phyloP scores from a whole-genome alignment of 2,888 invertebrate genomes.

The Meliscaeva auricollis region DNA sequence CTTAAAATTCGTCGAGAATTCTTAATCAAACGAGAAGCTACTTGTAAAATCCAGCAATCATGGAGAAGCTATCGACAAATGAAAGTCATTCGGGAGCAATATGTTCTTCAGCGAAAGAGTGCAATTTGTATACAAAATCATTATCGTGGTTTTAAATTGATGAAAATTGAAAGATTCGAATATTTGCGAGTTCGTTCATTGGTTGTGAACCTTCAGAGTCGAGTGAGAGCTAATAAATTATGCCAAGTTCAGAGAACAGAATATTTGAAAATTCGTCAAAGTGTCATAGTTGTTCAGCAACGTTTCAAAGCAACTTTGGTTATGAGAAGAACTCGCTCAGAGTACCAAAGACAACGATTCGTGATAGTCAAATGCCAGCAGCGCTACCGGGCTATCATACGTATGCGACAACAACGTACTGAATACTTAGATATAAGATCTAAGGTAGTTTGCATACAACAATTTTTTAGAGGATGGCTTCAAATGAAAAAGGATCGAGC shows the following conservation, averaged over 20 bases:
- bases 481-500: conserved; percentile 31
- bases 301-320: conserved; percentile 82
- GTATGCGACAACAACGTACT: conserved; percentile 77
- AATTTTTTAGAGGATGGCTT: conserved; percentile 4
- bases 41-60: conserved; percentile 82
- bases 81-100: conserved; percentile 78
- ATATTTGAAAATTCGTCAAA: conserved; percentile 78
- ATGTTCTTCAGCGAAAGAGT: conserved; percentile 72
- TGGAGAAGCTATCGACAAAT: conserved; percentile 80
- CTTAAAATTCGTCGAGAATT: conserved; percentile 79
- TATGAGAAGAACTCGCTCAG: conserved; percentile 78
- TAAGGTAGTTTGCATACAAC: conserved; percentile 42
- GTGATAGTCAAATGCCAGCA: conserved; percentile 79
- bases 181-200: conserved; percentile 77
- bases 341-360: conserved; percentile 77
- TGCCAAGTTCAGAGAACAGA: conserved; percentile 75
- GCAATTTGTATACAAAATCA: conserved; percentile 78
- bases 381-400: conserved; percentile 79
- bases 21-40: conserved; percentile 78
- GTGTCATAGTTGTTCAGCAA: conserved; percentile 83
- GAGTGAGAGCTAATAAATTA: conserved; percentile 78
- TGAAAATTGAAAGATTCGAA: conserved; percentile 76
- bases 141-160: conserved; percentile 76
- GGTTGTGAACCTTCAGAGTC: conserved; percentile 77
- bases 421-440: conserved; percentile 64